These are phyloP conservation scores for Mustela erminea DNA, from an alignment of 2,797 vertebrate genomes.

Conservation along the genomic window DNA sequence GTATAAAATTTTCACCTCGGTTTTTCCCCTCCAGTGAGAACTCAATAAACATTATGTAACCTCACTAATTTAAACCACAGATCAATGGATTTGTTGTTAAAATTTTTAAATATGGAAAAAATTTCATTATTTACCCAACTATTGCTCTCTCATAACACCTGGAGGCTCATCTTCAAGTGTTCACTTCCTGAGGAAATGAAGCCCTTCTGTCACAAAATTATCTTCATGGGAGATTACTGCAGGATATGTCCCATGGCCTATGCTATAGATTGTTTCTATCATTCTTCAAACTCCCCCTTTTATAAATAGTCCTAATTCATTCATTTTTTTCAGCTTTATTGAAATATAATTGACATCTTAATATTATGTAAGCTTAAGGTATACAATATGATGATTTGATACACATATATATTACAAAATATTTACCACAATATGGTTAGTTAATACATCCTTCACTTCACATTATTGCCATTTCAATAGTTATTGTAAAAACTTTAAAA, in stretches of 20 bases:
- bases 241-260: neutral
- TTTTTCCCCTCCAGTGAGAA: neutral
- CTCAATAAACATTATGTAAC: neutral
- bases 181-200: neutral
- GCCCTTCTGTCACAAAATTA: neutral
- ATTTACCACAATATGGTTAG: neutral
- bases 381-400: neutral
- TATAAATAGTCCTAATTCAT: neutral
- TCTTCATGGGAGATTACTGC: neutral
- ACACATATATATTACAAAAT: neutral
- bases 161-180: neutral
- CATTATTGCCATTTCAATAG: neutral
- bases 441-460: neutral
- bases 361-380: neutral
- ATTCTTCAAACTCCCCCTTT: neutral
- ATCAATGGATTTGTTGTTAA: neutral
- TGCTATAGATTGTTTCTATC: fast-evolving
- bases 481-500: neutral
- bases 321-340: neutral
- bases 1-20: neutral
- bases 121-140: neutral
- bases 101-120: slow-evolving; percentile 24
- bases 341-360: neutral
- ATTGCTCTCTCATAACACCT: neutral
- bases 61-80: neutral